These are phyloP conservation scores for Manacus vitellinus DNA, from an alignment of 2,113 vertebrate genomes.

Conservation along the genomic window DNA sequence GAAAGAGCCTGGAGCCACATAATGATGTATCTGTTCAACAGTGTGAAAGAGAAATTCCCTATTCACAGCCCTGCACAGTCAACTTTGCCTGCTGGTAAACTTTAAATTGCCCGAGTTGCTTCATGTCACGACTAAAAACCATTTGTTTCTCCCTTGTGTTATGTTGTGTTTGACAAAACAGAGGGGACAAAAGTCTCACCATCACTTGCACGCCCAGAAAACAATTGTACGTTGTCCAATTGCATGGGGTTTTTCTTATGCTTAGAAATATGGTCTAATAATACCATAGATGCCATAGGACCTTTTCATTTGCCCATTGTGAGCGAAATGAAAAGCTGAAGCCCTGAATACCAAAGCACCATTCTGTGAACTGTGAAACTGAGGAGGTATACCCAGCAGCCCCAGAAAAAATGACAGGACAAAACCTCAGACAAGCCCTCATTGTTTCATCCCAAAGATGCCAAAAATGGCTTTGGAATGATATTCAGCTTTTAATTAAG, in stretches of 20 bases:
- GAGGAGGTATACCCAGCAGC: background rate
- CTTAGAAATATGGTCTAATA: background rate
- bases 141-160: background rate
- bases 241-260: background rate
- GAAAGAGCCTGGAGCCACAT: background rate
- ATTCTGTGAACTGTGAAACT: background rate
- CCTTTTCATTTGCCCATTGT: background rate
- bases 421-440: background rate
- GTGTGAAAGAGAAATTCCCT: background rate
- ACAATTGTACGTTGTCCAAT: background rate
- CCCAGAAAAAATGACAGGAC: background rate
- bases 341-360: background rate
- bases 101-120: background rate
- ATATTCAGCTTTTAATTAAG: constrained; percentile 10
- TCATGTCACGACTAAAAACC: background rate
- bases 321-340: background rate
- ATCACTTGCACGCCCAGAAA: background rate
- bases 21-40: background rate
- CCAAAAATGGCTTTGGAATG: background rate
- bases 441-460: background rate
- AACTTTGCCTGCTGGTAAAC: background rate
- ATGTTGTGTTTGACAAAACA: background rate
- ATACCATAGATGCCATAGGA: background rate
- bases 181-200: background rate
- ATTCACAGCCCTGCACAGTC: background rate